These are phyloP conservation scores for Copsychus sechellarum DNA, from an alignment of 2,113 vertebrate genomes.

Conservation along the genomic window DNA sequence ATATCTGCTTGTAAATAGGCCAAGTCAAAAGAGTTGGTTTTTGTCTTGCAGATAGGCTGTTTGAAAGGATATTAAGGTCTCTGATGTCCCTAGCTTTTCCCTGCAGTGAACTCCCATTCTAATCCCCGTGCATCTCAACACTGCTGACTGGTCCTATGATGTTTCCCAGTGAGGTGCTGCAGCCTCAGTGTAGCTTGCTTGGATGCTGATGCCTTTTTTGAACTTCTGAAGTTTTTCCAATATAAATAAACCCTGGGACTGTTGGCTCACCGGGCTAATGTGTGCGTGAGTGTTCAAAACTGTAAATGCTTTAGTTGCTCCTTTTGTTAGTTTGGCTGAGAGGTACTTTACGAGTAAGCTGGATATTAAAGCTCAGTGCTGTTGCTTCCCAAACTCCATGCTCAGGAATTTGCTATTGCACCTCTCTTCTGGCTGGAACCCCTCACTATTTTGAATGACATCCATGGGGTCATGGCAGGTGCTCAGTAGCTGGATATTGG, in stretches of 20 bases:
- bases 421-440: not conserved
- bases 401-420: not conserved
- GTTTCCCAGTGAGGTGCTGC: not conserved
- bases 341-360: not conserved
- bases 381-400: not conserved
- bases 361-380: not conserved
- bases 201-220: not conserved
- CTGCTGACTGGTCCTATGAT: not conserved
- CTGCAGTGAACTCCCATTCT: not conserved
- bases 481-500: not conserved
- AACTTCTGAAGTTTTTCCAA: not conserved
- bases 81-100: not conserved
- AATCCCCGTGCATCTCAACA: not conserved
- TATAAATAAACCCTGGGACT: not conserved
- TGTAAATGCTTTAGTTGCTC: not conserved
- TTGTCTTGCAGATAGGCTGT: not conserved
- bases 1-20: not conserved
- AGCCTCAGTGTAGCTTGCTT: not conserved
- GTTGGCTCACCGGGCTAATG: not conserved
- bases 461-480: no score
- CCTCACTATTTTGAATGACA: not conserved
- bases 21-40: not conserved
- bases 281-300: not conserved
- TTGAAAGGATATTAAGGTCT: not conserved
- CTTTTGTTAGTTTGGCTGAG: not conserved